phyloP scores from a whole-genome alignment of 2,888 invertebrate genomes.

The Eurois occulta region DNA sequence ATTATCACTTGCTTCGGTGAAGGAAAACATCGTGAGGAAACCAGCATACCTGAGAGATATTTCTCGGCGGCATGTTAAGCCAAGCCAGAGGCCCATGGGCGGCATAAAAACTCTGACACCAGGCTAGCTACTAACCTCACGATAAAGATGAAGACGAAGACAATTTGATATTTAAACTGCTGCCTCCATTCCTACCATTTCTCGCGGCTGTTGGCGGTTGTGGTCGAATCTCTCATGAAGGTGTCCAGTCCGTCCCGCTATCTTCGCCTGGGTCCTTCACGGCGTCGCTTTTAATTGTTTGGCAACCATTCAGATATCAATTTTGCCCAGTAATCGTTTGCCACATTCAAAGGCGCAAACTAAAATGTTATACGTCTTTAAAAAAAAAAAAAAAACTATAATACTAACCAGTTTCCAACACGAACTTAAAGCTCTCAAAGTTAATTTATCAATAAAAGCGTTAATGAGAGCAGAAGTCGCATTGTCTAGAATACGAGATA shows the following conservation, averaged over 20 bases:
- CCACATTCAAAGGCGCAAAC: neutral
- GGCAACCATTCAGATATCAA: neutral
- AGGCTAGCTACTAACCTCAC: too few relatives aligned
- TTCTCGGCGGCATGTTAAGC: too few relatives aligned
- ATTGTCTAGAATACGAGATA: constrained; percentile 38
- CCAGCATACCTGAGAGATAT: too few relatives aligned
- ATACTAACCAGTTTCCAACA: neutral
- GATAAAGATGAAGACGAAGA: too few relatives aligned
- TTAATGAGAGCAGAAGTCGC: constrained; percentile 32
- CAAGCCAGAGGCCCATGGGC: too few relatives aligned
- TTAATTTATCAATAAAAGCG: constrained; percentile 11
- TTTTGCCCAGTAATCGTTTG: neutral
- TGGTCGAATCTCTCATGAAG: neutral
- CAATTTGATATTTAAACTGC: too few relatives aligned
- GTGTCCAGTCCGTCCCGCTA: neutral
- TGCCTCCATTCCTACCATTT: neutral
- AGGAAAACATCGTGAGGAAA: too few relatives aligned
- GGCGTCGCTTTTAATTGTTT: neutral
- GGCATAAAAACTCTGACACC: too few relatives aligned
- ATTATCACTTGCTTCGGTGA: too few relatives aligned
- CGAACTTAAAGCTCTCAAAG: neutral
- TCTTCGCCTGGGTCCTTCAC: neutral
- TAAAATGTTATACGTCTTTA: neutral
- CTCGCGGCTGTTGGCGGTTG: neutral
- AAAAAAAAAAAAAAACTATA: neutral